Conservation (phyloP, 2,888 invertebrate genomes). For the Pteria penguin region DNA sequence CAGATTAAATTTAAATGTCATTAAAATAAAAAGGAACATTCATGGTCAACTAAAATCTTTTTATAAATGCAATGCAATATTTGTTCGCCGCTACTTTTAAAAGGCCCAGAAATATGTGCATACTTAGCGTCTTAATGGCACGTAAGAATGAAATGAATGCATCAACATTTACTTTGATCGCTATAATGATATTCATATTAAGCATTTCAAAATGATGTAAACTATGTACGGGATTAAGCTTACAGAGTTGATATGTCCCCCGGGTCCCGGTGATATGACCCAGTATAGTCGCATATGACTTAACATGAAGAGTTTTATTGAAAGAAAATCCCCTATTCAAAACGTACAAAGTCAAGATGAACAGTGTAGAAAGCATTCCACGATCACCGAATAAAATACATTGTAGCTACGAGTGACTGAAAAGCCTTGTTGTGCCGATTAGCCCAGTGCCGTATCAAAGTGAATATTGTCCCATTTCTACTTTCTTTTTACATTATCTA, state of each 20-base stretch:
- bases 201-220: background rate
- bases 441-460: background rate
- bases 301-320: background rate
- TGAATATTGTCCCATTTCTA: background rate
- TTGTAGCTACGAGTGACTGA: background rate
- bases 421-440: no score
- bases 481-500: background rate
- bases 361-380: background rate
- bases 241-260: background rate
- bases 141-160: background rate
- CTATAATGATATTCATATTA: background rate
- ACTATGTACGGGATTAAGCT: background rate
- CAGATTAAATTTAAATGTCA: no score
- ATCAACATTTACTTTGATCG: background rate
- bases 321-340: background rate
- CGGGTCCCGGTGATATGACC: no score
- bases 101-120: background rate
- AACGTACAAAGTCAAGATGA: background rate
- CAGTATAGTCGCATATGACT: no score
- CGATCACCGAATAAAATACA: background rate
- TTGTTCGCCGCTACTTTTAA: background rate
- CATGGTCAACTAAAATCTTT: no score
- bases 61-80: background rate
- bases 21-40: no score
- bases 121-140: background rate